Conservation (phyloP, 1,140 invertebrate genomes). For the Dendrolimus kikuchii region DNA sequence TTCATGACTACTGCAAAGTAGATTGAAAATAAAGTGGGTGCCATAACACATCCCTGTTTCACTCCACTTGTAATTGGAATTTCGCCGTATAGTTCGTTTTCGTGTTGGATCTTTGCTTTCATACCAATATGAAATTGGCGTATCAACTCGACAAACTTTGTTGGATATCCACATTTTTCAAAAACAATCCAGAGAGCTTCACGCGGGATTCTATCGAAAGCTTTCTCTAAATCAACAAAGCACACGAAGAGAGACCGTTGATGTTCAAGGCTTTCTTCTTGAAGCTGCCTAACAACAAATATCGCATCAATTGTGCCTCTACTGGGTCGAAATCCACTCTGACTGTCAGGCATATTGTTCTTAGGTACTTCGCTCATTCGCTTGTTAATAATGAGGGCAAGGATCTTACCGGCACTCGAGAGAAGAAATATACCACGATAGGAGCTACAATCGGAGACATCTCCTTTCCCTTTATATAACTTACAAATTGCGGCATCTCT, state of each 20-base stretch:
- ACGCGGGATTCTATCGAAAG: conserved; percentile 18
- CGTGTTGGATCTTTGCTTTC: conserved; percentile 14
- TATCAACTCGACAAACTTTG: conserved; percentile 12
- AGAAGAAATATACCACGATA: conserved; percentile 19
- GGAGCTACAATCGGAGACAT: no score
- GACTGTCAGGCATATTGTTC: conserved; percentile 18
- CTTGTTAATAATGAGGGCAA: conserved; percentile 16
- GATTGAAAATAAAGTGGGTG: conserved; percentile 18
- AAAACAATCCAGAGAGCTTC: conserved; percentile 11
- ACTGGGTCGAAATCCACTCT: conserved; percentile 19
- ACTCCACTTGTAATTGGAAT: conserved; percentile 17
- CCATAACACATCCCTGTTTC: conserved; percentile 19
- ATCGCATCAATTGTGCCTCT: conserved; percentile 27
- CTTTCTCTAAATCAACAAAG: conserved; percentile 29
- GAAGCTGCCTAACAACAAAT: conserved; percentile 19
- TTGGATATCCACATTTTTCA: conserved; percentile 8
- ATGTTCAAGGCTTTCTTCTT: conserved; percentile 26
- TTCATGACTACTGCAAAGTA: conserved; percentile 19
- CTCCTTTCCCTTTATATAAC: no score
- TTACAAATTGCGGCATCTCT: no score
- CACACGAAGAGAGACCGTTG: conserved; percentile 18
- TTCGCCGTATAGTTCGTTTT: conserved; percentile 12
- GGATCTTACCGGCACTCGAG: conserved; percentile 15
- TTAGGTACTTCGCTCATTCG: conserved; percentile 11
- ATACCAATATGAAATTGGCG: conserved; percentile 16